phyloP scores from a whole-genome alignment of 2,113 vertebrate species.

The Cricetomys ansorgei region DNA sequence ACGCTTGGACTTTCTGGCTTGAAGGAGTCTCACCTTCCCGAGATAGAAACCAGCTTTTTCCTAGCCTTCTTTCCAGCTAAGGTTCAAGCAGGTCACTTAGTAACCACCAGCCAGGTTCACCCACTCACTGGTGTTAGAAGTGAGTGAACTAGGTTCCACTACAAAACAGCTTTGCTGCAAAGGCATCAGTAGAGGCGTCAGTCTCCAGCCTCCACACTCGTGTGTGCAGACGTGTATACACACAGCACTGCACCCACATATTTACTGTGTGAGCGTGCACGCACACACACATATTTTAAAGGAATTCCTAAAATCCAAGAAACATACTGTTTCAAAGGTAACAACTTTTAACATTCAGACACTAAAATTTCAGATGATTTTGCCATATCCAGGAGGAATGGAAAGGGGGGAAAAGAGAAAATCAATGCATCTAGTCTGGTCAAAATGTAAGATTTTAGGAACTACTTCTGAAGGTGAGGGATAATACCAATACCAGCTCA shows the following conservation, averaged over 20 bases:
- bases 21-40: neutral
- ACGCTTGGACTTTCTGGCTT: neutral
- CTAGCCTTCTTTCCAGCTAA: neutral
- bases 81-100: neutral
- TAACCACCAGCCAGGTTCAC: neutral
- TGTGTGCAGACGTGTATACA: neutral
- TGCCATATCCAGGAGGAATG: neutral
- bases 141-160: neutral
- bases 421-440: neutral
- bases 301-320: neutral
- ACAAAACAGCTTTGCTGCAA: neutral
- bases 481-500: neutral
- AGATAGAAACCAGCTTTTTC: neutral
- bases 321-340: neutral
- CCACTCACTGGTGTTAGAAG: neutral
- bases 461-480: neutral
- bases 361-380: conserved; percentile 21
- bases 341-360: conserved; percentile 10
- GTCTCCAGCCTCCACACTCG: neutral
- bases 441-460: conserved; percentile 9
- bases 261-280: neutral
- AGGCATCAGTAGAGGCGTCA: neutral
- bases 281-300: neutral
- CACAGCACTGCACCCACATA: neutral
- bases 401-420: neutral